Evolutionary conservation across 2,888 invertebrate genomes (phyloP).

Genomic region (Netelia melanura): DNA sequence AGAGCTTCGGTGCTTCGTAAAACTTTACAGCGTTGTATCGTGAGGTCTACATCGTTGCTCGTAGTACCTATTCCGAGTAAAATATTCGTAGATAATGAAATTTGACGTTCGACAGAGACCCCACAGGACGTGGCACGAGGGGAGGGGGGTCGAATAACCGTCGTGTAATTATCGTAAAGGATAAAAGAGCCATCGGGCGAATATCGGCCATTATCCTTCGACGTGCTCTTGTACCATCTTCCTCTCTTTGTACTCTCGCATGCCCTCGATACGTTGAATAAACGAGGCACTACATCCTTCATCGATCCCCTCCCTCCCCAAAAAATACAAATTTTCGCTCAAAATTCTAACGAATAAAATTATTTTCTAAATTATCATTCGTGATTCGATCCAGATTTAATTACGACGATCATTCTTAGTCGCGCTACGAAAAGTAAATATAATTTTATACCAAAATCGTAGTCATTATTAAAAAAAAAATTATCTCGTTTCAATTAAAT

Average conservation of each 20-base stretch:
- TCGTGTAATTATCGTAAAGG: slow-evolving; percentile 72
- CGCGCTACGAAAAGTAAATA: no score
- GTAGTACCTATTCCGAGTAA: slow-evolving; percentile 45
- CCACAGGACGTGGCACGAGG: slow-evolving; percentile 49
- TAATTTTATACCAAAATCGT: no score
- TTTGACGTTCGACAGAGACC: slow-evolving; percentile 74
- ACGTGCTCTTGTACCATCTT: slow-evolving; percentile 29
- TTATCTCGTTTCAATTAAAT: no score
- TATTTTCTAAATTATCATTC: no score
- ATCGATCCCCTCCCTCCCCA: background rate
- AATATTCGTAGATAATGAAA: slow-evolving; percentile 74
- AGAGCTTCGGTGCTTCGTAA: no score
- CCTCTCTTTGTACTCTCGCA: slow-evolving; percentile 37
- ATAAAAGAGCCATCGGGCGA: slow-evolving; percentile 71
- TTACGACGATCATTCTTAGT: no score
- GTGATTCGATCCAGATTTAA: no score
- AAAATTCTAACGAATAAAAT: no score
- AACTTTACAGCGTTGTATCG: background rate
- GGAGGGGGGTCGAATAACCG: slow-evolving; percentile 38
- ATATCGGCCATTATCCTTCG: slow-evolving; percentile 68
- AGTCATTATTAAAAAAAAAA: no score
- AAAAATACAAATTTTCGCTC: no score
- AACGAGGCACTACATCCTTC: background rate
- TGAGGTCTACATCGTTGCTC: background rate
- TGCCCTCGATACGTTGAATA: background rate